Base-by-base conservation (phyloP, 2,797 vertebrate species). In the Erpetoichthys calabaricus region DNA sequence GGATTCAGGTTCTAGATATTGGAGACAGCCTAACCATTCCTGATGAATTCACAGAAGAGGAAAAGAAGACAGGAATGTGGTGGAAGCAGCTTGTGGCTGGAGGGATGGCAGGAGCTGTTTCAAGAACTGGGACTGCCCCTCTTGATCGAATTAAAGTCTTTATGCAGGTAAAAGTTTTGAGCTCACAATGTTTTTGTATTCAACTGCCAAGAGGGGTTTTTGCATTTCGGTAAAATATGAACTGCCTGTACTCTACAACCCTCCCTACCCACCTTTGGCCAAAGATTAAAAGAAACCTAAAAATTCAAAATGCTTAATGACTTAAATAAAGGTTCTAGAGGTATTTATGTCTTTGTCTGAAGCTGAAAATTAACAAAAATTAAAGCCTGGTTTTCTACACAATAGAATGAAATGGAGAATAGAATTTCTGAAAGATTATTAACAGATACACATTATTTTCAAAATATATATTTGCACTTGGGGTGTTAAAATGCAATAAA, bases 61-160 rank as follows among this genome's bases (percentile, higher is more conserved):
- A 97, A 75, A 94, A 87, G 41, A 89, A 79, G 3, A 84, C 85
- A 0, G 94, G 93, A 0, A 67, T 91, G 62, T 97, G 94, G 92
- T 96, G 91, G 91, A 88, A 70, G 67, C 94, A 98, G 80, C 87
- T 98, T 50, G 53, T 84, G 51, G 87, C 92, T 0, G 91, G 92
- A 7, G 94, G 80, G 25, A 70, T 89, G 60, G 90, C 94, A 0
- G 93, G 92, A 0, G 92, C 91, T 0, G 84, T 97, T 53, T 97
- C 91, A 44, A 80, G 93, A 3, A 97, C 94, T 4, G 90, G 91
- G 60, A 95, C 91, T 0, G 94, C 94, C 7, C 91, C 91, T 0
- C 76, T 94, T 68, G 94, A 96, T 73, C 85, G 92, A 45, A 86
- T 95, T 60, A 97, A 95, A 74, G 90, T 97, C 67, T 92, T 97